Conservation (phyloP, 2,888 invertebrate species). For the Platycnemis pennipes region DNA sequence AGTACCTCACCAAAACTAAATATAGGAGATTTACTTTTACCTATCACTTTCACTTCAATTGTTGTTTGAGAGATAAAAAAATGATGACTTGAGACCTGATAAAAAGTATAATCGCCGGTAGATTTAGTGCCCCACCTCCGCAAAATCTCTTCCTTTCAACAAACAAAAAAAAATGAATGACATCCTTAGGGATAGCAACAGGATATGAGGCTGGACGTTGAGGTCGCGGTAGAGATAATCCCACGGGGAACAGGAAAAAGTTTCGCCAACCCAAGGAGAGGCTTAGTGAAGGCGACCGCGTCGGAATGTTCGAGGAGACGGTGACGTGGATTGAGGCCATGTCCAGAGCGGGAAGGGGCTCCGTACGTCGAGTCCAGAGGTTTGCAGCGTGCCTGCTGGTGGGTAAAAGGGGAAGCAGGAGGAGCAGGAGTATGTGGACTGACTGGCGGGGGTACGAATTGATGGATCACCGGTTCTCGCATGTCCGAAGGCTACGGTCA, state of each 20-base stretch:
- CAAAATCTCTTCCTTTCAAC: too few relatives aligned
- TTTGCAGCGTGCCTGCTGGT: not conserved
- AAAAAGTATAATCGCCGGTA: too few relatives aligned
- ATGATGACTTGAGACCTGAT: too few relatives aligned
- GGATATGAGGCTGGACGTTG: not conserved
- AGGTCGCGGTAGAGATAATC: not conserved
- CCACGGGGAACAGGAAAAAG: not conserved
- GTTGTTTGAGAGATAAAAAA: too few relatives aligned
- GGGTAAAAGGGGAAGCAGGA: not conserved
- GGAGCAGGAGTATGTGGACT: not conserved
- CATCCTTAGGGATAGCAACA: too few relatives aligned
- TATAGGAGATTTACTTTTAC: too few relatives aligned
- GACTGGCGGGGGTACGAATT: conserved; percentile 40
- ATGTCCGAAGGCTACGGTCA: conserved; percentile 6
- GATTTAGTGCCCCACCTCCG: too few relatives aligned
- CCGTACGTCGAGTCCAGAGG: not conserved
- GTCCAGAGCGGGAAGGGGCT: not conserved
- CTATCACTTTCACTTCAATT: too few relatives aligned
- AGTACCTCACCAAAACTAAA: too few relatives aligned
- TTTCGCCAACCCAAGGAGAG: not conserved
- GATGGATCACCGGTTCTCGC: conserved; percentile 52
- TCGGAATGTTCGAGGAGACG: not conserved
- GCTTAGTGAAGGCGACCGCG: not conserved
- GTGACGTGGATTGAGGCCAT: not conserved
- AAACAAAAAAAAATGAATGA: too few relatives aligned